Base-by-base conservation (phyloP, 2,888 invertebrate species). In the Capitulum mitella region DNA sequence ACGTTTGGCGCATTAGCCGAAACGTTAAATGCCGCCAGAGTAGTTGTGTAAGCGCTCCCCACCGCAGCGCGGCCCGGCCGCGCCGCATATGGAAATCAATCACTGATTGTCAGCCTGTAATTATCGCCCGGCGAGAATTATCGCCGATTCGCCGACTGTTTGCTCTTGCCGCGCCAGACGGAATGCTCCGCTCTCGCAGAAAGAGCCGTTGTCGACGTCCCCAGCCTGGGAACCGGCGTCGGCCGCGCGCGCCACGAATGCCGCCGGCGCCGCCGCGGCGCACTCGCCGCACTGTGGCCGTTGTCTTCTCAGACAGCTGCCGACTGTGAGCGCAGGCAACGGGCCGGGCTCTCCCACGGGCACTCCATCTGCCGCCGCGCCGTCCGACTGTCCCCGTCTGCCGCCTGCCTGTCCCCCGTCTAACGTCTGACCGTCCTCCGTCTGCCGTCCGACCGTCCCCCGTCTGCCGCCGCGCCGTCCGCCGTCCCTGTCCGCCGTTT, bases 21-120 rank as follows among this genome's bases (percentile, higher is more conserved):
- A 64, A 34, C 64, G 64, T 64, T 64, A 64, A 64, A 19, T 64
- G 34, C 34, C 58, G 81, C 80, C 70, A 70, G 80, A 58, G 82
- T 76, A 34, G 82, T 83, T 3, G 70, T 34, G 75, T 32, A 61
- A 75, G 70, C 85, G 86, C 29, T 78, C 79, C 26, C 85, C 82
- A 77, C 84, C 85, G 81, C 87, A 85, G 82, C 86, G 82, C 81
- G 86, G 87, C 88, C 87, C 6, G 89, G 88, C 83, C 89, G 85
- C 85, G 84, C 77, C 86, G 86, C 0, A 86, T 77, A 51, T 29
- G 78, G 51, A 22, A 86, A 5, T 86, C 86, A 75, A 86, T 82
- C 80, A 34, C 84, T 84, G 78, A 85, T 83, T 82, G 82, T 78
- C 79, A 80, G 77, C 78, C 79, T 78, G 80, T 75, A 80, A 82